phyloP scores from a whole-genome alignment of 2,113 vertebrate species.

The Nestor notabilis region DNA sequence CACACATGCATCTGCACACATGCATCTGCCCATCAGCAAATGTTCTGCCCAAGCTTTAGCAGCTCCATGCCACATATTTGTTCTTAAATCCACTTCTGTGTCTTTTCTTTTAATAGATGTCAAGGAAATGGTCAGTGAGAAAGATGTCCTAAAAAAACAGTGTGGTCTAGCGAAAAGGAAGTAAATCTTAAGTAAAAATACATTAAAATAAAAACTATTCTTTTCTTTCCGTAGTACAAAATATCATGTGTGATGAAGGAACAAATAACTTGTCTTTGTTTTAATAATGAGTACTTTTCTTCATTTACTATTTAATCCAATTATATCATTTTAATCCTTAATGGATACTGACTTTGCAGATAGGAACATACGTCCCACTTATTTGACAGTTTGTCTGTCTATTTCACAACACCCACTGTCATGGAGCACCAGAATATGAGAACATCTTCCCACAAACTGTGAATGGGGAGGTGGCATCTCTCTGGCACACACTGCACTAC shows the following conservation, averaged over 20 bases:
- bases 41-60: neutral
- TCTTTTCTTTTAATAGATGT: neutral
- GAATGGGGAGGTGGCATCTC: neutral
- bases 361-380: neutral
- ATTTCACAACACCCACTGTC: neutral
- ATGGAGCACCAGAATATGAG: accelerated
- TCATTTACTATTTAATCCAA: neutral
- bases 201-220: neutral
- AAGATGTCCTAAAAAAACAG: neutral
- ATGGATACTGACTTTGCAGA: neutral
- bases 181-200: neutral
- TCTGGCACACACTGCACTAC: neutral
- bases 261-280: neutral
- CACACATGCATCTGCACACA: neutral
- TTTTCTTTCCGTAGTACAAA: neutral
- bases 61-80: neutral
- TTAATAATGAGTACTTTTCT: neutral
- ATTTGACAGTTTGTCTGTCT: neutral
- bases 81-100: neutral
- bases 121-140: neutral
- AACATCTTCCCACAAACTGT: neutral
- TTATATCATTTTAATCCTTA: neutral
- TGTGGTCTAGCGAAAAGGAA: neutral
- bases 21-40: neutral
- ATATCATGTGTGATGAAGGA: neutral